phyloP scores from a whole-genome alignment of 2,113 vertebrate species.

The Ctenomys sociabilis region DNA sequence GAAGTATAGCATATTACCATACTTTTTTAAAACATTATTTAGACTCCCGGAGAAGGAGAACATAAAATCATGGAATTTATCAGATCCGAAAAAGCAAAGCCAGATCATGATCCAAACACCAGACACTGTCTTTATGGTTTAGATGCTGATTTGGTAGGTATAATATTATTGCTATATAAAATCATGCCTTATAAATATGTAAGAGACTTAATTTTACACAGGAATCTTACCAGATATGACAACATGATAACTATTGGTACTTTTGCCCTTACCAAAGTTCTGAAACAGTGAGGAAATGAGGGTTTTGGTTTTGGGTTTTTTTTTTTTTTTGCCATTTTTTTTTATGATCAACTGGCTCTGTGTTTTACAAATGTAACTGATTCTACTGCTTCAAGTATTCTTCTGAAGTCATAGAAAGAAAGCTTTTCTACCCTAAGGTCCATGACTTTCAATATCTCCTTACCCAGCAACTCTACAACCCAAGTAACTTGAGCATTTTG shows the following conservation, averaged over 20 bases:
- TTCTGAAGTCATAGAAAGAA: not conserved
- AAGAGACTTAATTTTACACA: not conserved
- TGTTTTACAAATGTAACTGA: not conserved
- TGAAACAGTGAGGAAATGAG: conserved; percentile 24
- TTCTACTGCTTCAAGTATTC: not conserved
- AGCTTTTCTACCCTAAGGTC: not conserved
- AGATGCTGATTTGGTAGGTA: conserved; percentile 97
- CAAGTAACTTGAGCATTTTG: not conserved
- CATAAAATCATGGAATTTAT: conserved; percentile 99
- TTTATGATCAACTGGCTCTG: not conserved
- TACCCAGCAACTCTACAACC: not conserved
- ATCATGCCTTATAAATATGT: not conserved
- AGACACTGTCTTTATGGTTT: conserved; percentile 98
- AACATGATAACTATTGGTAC: not conserved
- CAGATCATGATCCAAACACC: conserved; percentile 94
- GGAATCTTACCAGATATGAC: not conserved
- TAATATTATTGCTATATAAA: conserved; percentile 41
- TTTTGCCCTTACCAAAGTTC: conserved; percentile 10
- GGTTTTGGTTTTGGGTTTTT: not conserved
- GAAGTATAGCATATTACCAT: conserved; percentile 38
- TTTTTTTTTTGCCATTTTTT: not conserved
- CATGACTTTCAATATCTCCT: not conserved
- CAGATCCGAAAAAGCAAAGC: conserved; percentile 93
- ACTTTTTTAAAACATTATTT: conserved; percentile 59
- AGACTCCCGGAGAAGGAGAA: conserved; percentile 99